Evolutionary conservation across 2,797 vertebrate genomes (phyloP).

Genomic region (Pampus argenteus): DNA sequence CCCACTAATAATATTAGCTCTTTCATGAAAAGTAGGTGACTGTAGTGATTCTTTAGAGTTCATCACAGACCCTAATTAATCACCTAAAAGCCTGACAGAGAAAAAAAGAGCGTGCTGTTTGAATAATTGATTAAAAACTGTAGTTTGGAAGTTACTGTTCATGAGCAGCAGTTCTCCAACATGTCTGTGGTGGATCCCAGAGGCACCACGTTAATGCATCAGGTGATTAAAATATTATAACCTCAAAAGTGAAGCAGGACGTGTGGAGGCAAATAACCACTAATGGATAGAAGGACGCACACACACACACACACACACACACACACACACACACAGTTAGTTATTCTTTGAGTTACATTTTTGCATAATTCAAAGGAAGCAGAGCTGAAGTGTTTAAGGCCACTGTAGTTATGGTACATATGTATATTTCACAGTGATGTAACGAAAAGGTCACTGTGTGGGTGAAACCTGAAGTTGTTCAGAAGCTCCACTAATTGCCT

Average conservation of each 20-base stretch:
- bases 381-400: neutral
- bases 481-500: constrained; percentile 4
- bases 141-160: constrained; percentile 12
- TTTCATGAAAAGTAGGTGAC: constrained; percentile 6
- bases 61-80: constrained; percentile 43
- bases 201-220: neutral
- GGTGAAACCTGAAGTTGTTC: constrained; percentile 6
- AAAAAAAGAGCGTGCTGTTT: neutral
- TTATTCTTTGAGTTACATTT: no score
- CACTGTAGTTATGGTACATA: no score
- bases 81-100: constrained; percentile 44
- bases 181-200: neutral
- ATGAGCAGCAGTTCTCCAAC: neutral
- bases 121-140: constrained; percentile 53
- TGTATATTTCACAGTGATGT: neutral
- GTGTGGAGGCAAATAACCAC: neutral
- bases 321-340: no score
- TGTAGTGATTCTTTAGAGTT: neutral
- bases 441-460: constrained; percentile 1
- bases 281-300: no score
- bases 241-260: neutral
- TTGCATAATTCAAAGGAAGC: neutral
- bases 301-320: no score
- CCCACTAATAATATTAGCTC: neutral
- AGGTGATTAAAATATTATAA: constrained; percentile 21